Conservation (phyloP, 2,888 invertebrate species). For the Aphrophora alni region DNA sequence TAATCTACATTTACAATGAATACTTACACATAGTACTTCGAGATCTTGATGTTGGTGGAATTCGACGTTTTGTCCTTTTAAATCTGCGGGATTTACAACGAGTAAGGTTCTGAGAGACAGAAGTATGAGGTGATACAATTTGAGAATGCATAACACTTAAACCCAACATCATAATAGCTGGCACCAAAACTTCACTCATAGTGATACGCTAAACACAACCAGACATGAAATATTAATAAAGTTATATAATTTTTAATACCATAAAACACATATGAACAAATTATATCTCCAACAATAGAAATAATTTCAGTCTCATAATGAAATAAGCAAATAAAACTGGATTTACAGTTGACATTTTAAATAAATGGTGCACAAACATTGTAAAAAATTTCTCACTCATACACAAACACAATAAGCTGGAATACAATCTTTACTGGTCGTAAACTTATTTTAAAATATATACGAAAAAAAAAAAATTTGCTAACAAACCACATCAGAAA, state of each 20-base stretch:
- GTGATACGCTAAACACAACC: slow-evolving; percentile 63
- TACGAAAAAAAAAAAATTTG: too few species aligned
- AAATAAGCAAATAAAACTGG: too few species aligned
- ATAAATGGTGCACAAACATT: too few species aligned
- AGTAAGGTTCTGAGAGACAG: slow-evolving; percentile 33
- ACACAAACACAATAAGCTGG: too few species aligned
- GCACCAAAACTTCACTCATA: slow-evolving; percentile 73
- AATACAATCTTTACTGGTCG: too few species aligned
- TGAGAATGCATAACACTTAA: slow-evolving; percentile 81
- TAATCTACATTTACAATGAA: too few species aligned
- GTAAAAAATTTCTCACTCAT: too few species aligned
- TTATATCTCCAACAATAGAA: not conserved
- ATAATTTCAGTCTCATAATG: not conserved
- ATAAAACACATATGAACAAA: not conserved
- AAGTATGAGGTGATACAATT: slow-evolving; percentile 70
- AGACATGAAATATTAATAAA: too few species aligned
- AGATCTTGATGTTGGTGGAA: slow-evolving; percentile 22
- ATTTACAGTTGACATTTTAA: too few species aligned
- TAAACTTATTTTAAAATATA: too few species aligned
- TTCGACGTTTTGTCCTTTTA: slow-evolving; percentile 46
- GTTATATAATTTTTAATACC: not conserved
- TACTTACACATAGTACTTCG: slow-evolving; percentile 28
- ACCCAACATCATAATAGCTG: slow-evolving; percentile 73
- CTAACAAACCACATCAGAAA: too few species aligned
- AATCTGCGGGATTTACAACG: slow-evolving; percentile 40